Base-by-base conservation (phyloP, 2,797 vertebrate genomes). In the Holocentrus rufus region DNA sequence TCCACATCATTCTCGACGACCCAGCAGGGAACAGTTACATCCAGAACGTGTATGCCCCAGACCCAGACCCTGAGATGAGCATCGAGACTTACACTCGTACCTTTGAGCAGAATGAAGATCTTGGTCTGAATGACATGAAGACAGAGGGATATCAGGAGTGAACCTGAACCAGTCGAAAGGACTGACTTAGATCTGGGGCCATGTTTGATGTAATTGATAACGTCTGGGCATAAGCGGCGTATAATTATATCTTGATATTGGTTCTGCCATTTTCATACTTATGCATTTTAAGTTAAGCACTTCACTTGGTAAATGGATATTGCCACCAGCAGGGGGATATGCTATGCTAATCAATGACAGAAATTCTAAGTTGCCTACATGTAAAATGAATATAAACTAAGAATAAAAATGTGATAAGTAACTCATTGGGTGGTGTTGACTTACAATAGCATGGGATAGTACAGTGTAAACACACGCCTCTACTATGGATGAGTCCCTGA, bases 51-150 rank as follows among this genome's bases (percentile, higher is more conserved):
- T 98, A 97, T 0, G 97, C 97, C 0, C 98, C 98, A 0, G 98
- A 99, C 0, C 91, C 95, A 0, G 98, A 99, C 66, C 97, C 97
- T 0, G 95, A 98, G 91, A 91, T 99, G 93, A 91, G 44, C 0
- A 78, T 90, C 10, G 96, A 97, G 84, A 94, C 68, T 71, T 99
- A 98, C 7, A 77, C 92, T 5, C 94, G 98, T 52, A 90, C 90
- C 0, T 97, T 95, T 15, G 93, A 98, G 79, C 97, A 99, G 88
- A 97, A 98, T 0, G 97, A 99, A 13, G 97, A 97, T 0, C 93
- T 99, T 7, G 98, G 98, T 5, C 90, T 99, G n/a, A 99, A 97
- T 2, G 97, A 98, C 88, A 98, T 99, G 97, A 95, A 89, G 79
- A 98, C 97, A 0, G 98, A 99, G 58, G 95, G 92, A 27, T 99